Evolutionary conservation across 2,888 invertebrate species (phyloP), one percentile per base, ranked within the genome.

Genomic region (Cylloceria caligata): DNA sequence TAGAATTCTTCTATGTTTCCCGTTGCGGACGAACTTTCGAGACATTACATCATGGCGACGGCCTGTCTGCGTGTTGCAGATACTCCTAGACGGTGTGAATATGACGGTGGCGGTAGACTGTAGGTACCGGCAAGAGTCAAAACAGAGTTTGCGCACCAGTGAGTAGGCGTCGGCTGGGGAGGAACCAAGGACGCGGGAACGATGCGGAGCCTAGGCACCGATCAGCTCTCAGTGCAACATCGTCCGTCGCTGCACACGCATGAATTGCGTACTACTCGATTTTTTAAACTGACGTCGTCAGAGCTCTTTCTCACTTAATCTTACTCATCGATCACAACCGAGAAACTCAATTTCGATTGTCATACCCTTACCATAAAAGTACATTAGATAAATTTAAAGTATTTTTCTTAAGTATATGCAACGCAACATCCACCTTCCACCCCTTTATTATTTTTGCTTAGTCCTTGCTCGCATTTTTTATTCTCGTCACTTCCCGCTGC

Each of bases 141-240:
- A 36, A 9, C 67, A 81, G 89, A 81, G 87, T 80, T 73, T 88
- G 90, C 90, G 90, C 90, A 81, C 24, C 62, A 65, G 71, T 30
- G 75, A 65, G 75, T 90, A 90, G 90, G 90, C 90, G 90, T 90
- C 89, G 90, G 89, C 90, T 87, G 87, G 86, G 87, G 86, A 83
- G 67, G 73, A 62, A 45, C 69, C 73, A 73, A 64, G 80, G 65
- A 67, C 45, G 77, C 52, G 60, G 67, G 52, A 72, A 71, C 34
- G 47, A 49, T 34, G 57, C 34, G 69, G 68, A 57, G 76, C 62
- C 80, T 80, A 76, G 55, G 71, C 27, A 78, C 79, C 76, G 82
- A 79, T 71, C 71, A 71, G 78, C 83, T 84, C 83, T 87, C 90
- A 90, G 90, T 90, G 87, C 87, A 87, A 88, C 86, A 86, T 83